A percentile compares a stretch with the other conserved stretches of the same genome.
phyloP scores from a whole-genome alignment of 2,888 invertebrate genomes.

The Dolomedes plantarius region DNA sequence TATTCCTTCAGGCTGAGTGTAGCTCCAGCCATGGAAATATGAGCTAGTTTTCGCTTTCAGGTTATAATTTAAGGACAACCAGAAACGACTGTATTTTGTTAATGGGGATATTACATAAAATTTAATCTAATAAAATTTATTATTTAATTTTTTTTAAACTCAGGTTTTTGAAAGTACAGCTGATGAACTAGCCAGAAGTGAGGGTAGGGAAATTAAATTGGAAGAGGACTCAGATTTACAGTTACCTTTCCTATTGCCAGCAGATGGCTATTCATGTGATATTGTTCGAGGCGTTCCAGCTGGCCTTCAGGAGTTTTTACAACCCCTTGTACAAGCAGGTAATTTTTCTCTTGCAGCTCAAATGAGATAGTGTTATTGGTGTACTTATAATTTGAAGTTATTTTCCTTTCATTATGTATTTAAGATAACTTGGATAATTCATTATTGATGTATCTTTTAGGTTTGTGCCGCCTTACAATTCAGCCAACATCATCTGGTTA shows the following conservation, averaged over 20 bases:
- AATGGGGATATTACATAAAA: too few relatives aligned
- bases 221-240: conserved; percentile 92
- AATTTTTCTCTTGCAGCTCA: neutral
- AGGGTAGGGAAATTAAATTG: conserved; percentile 91
- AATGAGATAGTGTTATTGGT: too few relatives aligned
- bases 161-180: conserved; percentile 92
- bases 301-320: conserved; percentile 90
- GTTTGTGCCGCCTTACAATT: conserved; percentile 91
- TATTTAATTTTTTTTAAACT: too few relatives aligned
- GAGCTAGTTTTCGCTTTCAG: too few relatives aligned
- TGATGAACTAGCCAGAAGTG: conserved; percentile 92
- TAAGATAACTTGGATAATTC: too few relatives aligned
- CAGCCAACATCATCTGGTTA: conserved; percentile 93
- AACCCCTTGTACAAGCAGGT: conserved; percentile 79
- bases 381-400: neutral
- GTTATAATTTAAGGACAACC: too few relatives aligned
- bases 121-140: too few relatives aligned
- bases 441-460: too few relatives aligned
- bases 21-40: too few relatives aligned
- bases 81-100: too few relatives aligned
- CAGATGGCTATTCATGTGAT: conserved; percentile 98
- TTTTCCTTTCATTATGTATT: too few relatives aligned
- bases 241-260: conserved; percentile 93
- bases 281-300: conserved; percentile 93
- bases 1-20: too few relatives aligned